Percentiles rank a stretch among this genome's conserved stretches.
Conservation (phyloP, 92 coral and sea anemone species). For the Ricordea florida region DNA sequence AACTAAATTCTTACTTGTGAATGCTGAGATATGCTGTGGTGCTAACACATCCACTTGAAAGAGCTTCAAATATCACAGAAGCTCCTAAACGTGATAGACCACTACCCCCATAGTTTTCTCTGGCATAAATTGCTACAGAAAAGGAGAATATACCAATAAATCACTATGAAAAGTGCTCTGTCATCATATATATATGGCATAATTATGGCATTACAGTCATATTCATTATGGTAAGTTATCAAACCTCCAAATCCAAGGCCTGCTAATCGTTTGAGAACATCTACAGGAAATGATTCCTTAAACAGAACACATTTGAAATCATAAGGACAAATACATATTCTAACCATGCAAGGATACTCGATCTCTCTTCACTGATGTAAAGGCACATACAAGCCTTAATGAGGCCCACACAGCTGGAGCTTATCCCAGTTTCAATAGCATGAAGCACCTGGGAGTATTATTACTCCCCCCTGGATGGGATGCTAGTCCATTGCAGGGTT, state of each 20-base stretch:
- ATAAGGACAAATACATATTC: no score
- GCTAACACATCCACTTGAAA: constrained; percentile 85
- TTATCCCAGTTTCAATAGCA: no score
- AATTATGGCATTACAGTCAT: no score
- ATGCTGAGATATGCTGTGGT: constrained; percentile 82
- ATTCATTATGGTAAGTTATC: background rate
- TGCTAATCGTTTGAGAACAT: constrained; percentile 65
- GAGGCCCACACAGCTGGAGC: no score
- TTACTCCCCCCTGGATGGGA: no score
- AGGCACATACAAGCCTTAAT: no score
- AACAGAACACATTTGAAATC: background rate
- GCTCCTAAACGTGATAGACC: constrained; percentile 76
- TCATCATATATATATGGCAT: no score
- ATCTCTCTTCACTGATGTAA: no score
- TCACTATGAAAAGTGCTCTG: background rate
- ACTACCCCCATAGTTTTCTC: constrained; percentile 82
- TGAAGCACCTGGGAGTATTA: no score
- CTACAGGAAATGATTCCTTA: constrained; percentile 71
- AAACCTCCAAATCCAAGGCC: constrained; percentile 78
- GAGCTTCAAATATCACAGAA: constrained; percentile 83
- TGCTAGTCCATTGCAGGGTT: no score
- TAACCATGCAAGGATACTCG: no score
- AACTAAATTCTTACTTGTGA: constrained; percentile 87
- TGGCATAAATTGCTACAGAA: constrained; percentile 59
- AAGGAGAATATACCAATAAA: background rate